Evolutionary conservation across 2,113 vertebrate species (phyloP).

Genomic region (Oncorhynchus gorbuscha): DNA sequence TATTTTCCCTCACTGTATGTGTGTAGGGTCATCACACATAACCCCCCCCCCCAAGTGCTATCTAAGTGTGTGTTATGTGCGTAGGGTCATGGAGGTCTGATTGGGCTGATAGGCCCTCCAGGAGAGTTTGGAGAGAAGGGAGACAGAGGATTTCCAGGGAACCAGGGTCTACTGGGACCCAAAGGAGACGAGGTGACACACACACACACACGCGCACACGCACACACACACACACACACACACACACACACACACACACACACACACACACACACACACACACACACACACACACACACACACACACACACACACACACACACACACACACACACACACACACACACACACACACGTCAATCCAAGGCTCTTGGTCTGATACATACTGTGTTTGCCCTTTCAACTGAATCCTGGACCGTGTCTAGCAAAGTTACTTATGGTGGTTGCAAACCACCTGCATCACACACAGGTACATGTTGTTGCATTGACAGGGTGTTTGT

Average conservation of each 20-base stretch:
- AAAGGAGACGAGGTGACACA: constrained; percentile 91
- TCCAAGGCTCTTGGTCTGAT: no score
- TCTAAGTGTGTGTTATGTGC: no score
- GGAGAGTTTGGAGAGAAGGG: constrained; percentile 72
- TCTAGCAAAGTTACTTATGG: no score
- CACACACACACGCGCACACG: no score
- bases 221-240: not conserved
- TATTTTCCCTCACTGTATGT: no score
- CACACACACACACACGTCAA: not conserved
- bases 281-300: not conserved
- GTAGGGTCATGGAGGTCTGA: no score
- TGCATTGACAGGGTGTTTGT: not conserved
- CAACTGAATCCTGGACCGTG: no score
- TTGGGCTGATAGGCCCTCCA: no score
- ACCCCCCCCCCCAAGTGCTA: no score
- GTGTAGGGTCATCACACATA: no score
- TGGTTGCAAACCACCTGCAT: no score
- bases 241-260: not conserved
- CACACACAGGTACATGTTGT: not conserved
- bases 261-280: not conserved
- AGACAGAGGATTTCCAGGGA: constrained; percentile 90
- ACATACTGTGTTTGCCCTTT: no score
- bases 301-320: not conserved
- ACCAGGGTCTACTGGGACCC: constrained; percentile 84
- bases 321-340: not conserved